These are phyloP conservation scores for Dipodomys ordii DNA, from an alignment of 2,113 vertebrate genomes.

Conservation along the genomic window DNA sequence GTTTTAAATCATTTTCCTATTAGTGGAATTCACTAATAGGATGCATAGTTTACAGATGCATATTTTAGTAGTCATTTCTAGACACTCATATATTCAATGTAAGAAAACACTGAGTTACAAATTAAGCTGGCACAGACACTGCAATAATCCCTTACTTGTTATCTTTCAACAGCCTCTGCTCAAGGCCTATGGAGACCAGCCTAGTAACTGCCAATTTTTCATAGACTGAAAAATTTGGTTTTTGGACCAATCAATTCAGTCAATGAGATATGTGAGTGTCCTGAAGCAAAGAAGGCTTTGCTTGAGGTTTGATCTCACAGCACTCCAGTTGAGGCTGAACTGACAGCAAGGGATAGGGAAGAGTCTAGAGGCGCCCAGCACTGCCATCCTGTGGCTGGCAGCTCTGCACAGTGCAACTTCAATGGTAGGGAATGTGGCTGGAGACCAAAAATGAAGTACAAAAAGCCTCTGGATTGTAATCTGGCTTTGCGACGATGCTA, in stretches of 20 bases:
- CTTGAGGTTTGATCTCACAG: neutral
- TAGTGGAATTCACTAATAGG: neutral
- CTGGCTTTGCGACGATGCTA: neutral
- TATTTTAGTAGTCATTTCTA: neutral
- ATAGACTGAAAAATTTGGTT: conserved; percentile 21
- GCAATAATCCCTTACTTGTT: neutral
- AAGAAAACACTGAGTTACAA: neutral
- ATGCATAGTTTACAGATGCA: neutral
- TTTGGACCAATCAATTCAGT: neutral
- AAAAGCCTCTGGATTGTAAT: neutral
- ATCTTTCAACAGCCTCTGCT: neutral
- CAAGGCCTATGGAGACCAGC: neutral
- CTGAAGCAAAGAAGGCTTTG: neutral
- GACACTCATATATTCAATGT: neutral
- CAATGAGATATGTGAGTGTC: neutral
- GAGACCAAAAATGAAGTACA: neutral
- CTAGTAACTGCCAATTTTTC: neutral
- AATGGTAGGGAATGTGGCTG: neutral
- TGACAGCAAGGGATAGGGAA: neutral
- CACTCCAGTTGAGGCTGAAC: neutral
- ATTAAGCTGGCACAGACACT: neutral
- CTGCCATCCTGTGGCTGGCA: too few species aligned
- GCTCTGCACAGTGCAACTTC: neutral
- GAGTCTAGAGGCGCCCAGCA: neutral
- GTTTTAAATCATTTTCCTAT: conserved; percentile 36